phyloP scores from a whole-genome alignment of 2,113 vertebrate species.

The Canis aureus region DNA sequence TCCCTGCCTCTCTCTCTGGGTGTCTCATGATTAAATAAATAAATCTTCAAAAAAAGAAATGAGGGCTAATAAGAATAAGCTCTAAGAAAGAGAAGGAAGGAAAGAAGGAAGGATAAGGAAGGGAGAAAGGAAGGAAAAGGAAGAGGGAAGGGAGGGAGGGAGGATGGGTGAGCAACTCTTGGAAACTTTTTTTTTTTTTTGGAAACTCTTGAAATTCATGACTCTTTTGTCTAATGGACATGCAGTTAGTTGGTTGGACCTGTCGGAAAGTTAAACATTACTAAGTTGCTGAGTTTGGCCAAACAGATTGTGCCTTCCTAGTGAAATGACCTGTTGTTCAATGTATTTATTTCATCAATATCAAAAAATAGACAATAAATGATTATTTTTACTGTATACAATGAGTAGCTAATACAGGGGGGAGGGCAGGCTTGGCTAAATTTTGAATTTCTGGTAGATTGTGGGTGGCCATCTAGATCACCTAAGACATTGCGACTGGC shows the following conservation, averaged over 20 bases:
- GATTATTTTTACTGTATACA: background rate
- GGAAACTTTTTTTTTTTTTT: background rate
- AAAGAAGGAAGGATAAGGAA: no score
- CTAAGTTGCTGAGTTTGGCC: background rate
- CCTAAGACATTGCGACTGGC: background rate
- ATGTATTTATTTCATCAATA: background rate
- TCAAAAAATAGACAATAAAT: background rate
- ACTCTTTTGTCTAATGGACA: background rate
- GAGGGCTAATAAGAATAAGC: no score
- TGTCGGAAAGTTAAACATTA: background rate
- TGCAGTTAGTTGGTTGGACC: background rate
- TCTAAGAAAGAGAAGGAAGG: no score
- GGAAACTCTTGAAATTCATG: background rate
- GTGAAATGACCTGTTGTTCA: background rate
- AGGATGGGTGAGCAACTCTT: background rate
- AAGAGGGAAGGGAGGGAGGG: no score
- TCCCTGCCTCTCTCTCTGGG: no score
- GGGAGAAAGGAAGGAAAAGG: no score
- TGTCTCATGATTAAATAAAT: no score
- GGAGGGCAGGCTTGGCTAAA: background rate
- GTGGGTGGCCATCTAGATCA: background rate
- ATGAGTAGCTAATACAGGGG: background rate
- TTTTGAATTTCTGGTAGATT: background rate
- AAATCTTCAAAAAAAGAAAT: no score
- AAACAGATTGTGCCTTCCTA: background rate